Conservation (phyloP, 1,140 invertebrate genomes). For the Triops longicaudatus region DNA sequence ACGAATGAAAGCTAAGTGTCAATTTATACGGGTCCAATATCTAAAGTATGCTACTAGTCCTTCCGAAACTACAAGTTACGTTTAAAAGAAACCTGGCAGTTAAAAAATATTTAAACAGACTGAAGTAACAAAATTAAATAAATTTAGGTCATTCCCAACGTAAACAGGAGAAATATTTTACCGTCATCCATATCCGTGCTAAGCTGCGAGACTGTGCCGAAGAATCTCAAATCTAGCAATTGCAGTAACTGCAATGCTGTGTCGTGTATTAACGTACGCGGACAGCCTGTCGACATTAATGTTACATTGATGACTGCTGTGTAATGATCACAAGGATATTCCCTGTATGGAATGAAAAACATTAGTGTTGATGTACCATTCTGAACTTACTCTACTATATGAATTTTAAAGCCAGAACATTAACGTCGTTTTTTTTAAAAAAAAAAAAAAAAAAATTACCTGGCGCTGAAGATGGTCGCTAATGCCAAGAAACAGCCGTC, state of each 20-base stretch:
- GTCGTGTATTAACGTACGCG: slow-evolving; percentile 80
- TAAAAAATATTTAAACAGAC: background rate
- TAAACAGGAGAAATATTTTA: background rate
- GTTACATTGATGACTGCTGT: slow-evolving; percentile 96
- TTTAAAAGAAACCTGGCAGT: background rate
- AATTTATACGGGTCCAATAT: too few relatives aligned
- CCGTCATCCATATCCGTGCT: slow-evolving; percentile 36
- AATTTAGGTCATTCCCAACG: background rate
- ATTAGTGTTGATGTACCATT: too few relatives aligned
- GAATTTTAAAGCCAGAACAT: too few relatives aligned
- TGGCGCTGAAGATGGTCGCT: slow-evolving; percentile 89
- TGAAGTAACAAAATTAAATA: too few relatives aligned
- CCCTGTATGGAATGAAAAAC: slow-evolving; percentile 50
- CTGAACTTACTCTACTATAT: too few relatives aligned
- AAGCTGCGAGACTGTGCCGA: slow-evolving; percentile 65
- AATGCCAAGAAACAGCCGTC: slow-evolving; percentile 92
- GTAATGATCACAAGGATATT: slow-evolving; percentile 97
- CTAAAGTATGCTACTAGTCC: background rate
- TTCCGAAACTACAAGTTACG: background rate
- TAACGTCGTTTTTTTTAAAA: too few relatives aligned
- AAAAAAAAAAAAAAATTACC: too few relatives aligned
- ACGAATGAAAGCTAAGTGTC: too few relatives aligned
- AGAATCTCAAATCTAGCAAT: slow-evolving; percentile 88
- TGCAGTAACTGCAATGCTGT: slow-evolving; percentile 89
- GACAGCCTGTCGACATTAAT: slow-evolving; percentile 89